Percentiles rank a stretch among this genome's conserved stretches.
These are phyloP conservation scores for Amblyornis subalaris DNA, from an alignment of 2,113 vertebrate genomes.

Conservation along the genomic window DNA sequence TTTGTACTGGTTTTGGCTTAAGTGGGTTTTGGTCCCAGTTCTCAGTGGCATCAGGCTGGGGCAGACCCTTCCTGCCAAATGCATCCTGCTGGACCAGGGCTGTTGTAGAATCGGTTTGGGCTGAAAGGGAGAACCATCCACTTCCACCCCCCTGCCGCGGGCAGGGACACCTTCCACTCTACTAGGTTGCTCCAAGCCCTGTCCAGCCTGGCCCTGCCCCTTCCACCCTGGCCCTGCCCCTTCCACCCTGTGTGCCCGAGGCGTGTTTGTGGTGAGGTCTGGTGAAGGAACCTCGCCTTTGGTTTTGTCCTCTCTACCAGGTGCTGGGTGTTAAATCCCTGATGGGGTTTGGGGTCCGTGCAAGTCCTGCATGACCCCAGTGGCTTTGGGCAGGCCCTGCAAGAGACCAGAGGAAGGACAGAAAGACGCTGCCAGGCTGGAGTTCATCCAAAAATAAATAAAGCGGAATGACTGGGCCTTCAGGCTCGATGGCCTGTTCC, in stretches of 20 bases:
- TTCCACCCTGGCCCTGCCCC: background rate
- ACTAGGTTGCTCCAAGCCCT: background rate
- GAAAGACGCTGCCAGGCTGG: background rate
- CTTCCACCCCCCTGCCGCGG: background rate
- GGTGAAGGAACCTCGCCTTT: background rate
- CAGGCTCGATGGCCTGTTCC: background rate
- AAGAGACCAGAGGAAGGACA: background rate
- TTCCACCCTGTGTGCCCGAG: fast-evolving
- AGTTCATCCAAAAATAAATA: background rate
- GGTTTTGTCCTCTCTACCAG: background rate
- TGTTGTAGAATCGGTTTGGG: background rate
- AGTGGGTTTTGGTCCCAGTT: background rate
- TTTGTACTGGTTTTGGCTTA: background rate
- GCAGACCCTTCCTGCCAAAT: background rate
- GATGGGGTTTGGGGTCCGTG: background rate
- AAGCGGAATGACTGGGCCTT: background rate
- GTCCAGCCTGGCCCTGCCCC: background rate
- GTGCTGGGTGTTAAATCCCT: background rate
- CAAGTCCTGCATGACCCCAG: fast-evolving
- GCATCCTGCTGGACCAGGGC: background rate
- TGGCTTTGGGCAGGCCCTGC: background rate
- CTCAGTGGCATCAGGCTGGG: background rate
- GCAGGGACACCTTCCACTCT: background rate
- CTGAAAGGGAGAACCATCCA: background rate
- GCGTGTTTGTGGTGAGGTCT: background rate